Conservation (phyloP, 2,113 vertebrate genomes). For the Colius striatus region DNA sequence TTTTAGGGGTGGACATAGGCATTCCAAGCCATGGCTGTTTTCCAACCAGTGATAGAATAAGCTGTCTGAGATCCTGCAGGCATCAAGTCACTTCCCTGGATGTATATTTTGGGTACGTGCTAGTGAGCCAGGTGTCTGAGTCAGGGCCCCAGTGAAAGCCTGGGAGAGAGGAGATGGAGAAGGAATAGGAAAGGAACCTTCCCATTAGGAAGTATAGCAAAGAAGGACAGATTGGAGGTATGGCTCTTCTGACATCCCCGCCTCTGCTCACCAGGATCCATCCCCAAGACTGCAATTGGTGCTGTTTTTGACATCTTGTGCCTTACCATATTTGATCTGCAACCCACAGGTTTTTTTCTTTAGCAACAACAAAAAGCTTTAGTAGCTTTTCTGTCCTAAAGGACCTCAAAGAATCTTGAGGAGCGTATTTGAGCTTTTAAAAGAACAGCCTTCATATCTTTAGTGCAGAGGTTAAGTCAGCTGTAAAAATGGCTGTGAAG, state of each 20-base stretch:
- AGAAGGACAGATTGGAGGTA: neutral
- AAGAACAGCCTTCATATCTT: neutral
- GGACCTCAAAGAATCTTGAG: neutral
- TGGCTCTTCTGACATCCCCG: neutral
- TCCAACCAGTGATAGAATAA: constrained; percentile 11
- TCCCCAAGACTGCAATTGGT: neutral
- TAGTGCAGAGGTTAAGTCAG: neutral
- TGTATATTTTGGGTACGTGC: neutral
- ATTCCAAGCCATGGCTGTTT: neutral
- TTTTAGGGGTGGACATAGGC: neutral
- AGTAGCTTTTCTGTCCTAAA: neutral
- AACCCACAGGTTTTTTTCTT: neutral
- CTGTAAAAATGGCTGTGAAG: neutral
- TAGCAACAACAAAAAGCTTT: neutral
- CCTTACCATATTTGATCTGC: neutral
- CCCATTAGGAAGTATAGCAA: neutral
- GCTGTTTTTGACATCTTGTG: neutral
- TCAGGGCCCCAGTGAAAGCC: neutral
- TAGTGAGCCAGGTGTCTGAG: neutral
- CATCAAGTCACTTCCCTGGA: neutral
- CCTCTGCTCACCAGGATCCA: neutral
- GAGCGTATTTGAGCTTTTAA: neutral
- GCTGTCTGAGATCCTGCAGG: neutral
- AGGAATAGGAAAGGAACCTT: neutral
- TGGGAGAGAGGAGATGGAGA: neutral